phyloP scores from a whole-genome alignment of 2,797 vertebrate genomes.

The Sebastes vulpes region DNA sequence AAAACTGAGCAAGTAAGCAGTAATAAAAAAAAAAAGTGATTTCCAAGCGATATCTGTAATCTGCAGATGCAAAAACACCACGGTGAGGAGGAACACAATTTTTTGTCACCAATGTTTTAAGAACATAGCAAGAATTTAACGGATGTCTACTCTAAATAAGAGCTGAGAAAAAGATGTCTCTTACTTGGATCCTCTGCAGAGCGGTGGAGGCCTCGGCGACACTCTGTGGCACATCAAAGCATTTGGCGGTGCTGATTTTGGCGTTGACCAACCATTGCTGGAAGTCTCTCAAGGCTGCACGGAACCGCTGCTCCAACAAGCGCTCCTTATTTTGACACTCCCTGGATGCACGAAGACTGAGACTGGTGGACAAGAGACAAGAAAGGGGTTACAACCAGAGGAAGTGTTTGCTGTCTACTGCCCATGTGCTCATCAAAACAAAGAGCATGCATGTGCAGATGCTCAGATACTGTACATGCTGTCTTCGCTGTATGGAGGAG shows the following conservation, averaged over 20 bases:
- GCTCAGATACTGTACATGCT: conserved; percentile 26
- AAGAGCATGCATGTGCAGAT: conserved; percentile 28
- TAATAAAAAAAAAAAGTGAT: neutral
- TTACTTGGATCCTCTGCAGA: conserved; percentile 96
- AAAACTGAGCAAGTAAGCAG: neutral
- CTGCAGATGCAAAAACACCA: neutral
- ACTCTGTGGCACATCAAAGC: conserved; percentile 94
- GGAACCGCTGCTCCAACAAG: conserved; percentile 94
- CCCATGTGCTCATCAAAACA: conserved; percentile 47
- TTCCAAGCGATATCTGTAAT: neutral
- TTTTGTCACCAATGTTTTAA: neutral
- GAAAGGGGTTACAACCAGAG: neutral
- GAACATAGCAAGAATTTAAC: neutral
- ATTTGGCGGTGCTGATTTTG: conserved; percentile 94
- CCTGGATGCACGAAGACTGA: conserved; percentile 94
- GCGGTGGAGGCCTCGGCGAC: conserved; percentile 89
- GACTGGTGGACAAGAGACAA: conserved; percentile 77
- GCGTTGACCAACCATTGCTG: conserved; percentile 96
- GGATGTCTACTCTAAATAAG: neutral
- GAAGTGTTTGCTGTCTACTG: conserved; percentile 1
- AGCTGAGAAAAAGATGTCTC: conserved; percentile 1
- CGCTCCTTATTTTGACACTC: conserved; percentile 97
- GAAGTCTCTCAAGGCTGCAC: conserved; percentile 89
- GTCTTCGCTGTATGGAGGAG: neutral
- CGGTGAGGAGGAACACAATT: neutral